Evolutionary conservation across 2,888 invertebrate species (phyloP).

Genomic region (Drosophila mayaguana): DNA sequence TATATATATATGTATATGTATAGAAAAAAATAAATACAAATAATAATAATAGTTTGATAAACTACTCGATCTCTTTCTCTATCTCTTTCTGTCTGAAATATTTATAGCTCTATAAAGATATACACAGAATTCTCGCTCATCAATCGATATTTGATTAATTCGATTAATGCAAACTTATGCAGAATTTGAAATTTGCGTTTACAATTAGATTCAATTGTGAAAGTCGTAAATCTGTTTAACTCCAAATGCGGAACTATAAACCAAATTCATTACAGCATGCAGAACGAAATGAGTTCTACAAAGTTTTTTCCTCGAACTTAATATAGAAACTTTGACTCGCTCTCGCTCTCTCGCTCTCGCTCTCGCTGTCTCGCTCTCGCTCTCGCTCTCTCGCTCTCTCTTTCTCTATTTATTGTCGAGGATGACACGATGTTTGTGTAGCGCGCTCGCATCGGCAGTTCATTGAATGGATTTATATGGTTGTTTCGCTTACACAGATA

Average conservation of each 20-base stretch:
- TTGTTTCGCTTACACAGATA: slow-evolving; percentile 17
- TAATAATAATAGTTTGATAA: no score
- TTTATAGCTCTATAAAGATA: no score
- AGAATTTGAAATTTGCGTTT: not conserved
- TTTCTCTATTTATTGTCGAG: slow-evolving; percentile 1
- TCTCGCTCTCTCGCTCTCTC: no score
- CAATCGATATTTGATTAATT: slow-evolving; percentile 2
- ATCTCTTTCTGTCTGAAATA: no score
- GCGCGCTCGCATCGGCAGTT: slow-evolving; percentile 12
- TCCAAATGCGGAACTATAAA: not conserved
- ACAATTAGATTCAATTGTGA: not conserved
- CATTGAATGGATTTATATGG: slow-evolving; percentile 20
- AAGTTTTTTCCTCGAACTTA: slow-evolving; percentile 1
- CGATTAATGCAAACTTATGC: not conserved
- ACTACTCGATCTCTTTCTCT: no score
- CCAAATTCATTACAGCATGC: slow-evolving; percentile 8
- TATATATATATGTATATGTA: no score
- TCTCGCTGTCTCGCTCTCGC: not conserved
- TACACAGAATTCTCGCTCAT: no score
- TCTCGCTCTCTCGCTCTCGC: no score
- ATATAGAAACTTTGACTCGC: not conserved
- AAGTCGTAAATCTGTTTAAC: not conserved
- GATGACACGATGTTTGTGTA: not conserved
- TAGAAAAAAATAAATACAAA: no score
- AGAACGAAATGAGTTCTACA: slow-evolving; percentile 4